phyloP scores from a whole-genome alignment of 2,113 vertebrate species.

The Phodopus roborovskii region DNA sequence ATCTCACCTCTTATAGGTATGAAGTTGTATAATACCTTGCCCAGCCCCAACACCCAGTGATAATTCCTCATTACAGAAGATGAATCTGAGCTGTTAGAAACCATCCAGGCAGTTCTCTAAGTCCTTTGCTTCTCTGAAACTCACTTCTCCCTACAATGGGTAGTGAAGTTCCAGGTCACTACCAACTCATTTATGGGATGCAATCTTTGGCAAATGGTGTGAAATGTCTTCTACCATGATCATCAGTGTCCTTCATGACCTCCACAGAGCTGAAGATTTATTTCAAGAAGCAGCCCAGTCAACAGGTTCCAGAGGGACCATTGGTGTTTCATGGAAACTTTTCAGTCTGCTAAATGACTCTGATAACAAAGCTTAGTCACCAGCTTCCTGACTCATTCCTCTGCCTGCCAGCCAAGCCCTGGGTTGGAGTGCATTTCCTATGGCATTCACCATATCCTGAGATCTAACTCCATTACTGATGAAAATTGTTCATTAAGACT shows the following conservation, averaged over 20 bases:
- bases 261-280: not conserved
- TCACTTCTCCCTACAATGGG: not conserved
- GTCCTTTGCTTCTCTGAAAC: not conserved
- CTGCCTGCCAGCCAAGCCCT: not conserved
- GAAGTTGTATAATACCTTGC: not conserved
- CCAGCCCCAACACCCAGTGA: not conserved
- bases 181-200: not conserved
- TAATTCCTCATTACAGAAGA: not conserved
- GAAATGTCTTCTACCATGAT: slow-evolving; percentile 22
- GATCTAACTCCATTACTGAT: not conserved
- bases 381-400: not conserved
- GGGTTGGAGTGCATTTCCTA: not conserved
- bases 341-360: slow-evolving; percentile 61
- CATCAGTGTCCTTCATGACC: not conserved
- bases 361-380: slow-evolving; percentile 13
- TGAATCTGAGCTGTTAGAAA: not conserved
- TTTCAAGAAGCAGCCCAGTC: not conserved
- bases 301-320: slow-evolving; percentile 45
- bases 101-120: not conserved
- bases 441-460: not conserved
- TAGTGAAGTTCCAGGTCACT: not conserved
- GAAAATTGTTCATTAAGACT: not conserved
- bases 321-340: slow-evolving; percentile 50
- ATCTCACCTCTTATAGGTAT: not conserved
- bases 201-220: slow-evolving; percentile 38